These are phyloP conservation scores for Hycleus cichorii DNA, from an alignment of 1,140 invertebrate species.

Conservation along the genomic window DNA sequence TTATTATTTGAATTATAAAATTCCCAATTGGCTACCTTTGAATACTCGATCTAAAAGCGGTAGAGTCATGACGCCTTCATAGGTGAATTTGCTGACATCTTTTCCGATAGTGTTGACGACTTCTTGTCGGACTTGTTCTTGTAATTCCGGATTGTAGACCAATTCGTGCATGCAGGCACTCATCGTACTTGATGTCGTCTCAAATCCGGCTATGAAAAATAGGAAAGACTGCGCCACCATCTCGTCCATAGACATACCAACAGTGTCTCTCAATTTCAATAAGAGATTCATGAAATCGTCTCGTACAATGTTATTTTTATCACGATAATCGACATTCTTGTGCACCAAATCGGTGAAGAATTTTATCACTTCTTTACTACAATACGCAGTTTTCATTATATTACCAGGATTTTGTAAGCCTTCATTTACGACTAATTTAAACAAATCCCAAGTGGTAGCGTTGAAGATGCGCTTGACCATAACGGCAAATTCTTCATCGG, in stretches of 20 bases:
- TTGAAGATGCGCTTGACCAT: conserved; percentile 8
- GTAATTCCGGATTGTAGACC: conserved; percentile 52
- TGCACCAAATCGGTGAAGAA: conserved; percentile 43
- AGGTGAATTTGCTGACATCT: conserved; percentile 45
- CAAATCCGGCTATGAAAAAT: conserved; percentile 53
- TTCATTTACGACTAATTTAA: conserved; percentile 30
- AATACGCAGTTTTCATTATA: not conserved
- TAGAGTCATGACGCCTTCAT: conserved; percentile 48
- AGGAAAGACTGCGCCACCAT: conserved; percentile 38
- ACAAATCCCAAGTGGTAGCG: conserved; percentile 1
- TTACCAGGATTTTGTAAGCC: conserved; percentile 6
- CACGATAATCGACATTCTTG: conserved; percentile 43
- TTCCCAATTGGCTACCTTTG: conserved; percentile 33
- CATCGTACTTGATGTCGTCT: conserved; percentile 54
- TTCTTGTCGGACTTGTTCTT: conserved; percentile 51
- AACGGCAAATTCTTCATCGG: conserved; percentile 38
- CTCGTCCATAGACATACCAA: conserved; percentile 1
- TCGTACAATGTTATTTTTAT: conserved; percentile 42
- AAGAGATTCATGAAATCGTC: conserved; percentile 51
- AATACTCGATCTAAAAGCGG: conserved; percentile 50
- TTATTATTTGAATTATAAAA: too few relatives aligned
- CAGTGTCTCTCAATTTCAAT: conserved; percentile 45
- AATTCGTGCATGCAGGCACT: conserved; percentile 50
- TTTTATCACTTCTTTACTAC: conserved; percentile 31
- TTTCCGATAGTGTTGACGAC: conserved; percentile 42